A percentile compares a stretch with the other conserved stretches of the same genome.
Evolutionary conservation across 1,140 invertebrate genomes (phyloP).

Genomic region (Macrobrachium rosenbergii): DNA sequence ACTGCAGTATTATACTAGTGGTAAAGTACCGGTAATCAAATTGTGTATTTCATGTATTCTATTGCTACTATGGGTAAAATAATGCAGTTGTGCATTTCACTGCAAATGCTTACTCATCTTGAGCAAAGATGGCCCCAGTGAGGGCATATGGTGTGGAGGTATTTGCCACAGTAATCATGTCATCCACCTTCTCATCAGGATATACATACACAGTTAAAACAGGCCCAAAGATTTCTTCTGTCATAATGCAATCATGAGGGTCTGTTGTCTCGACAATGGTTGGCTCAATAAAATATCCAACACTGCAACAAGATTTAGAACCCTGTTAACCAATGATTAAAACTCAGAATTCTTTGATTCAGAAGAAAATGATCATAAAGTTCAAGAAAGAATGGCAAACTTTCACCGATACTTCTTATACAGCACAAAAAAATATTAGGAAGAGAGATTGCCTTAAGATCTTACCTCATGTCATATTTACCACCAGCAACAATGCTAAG

Average conservation of each 20-base stretch:
- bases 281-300: slow-evolving; percentile 95
- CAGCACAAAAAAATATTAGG: no score
- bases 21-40: no score
- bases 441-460: no score
- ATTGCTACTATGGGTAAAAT: no score
- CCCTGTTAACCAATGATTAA: no score
- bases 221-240: slow-evolving; percentile 98
- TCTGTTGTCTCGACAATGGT: slow-evolving; percentile 92
- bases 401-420: no score
- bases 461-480: slow-evolving; percentile 83
- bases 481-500: slow-evolving; percentile 91
- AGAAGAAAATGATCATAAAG: no score
- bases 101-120: slow-evolving; percentile 80
- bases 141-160: slow-evolving; percentile 90
- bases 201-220: slow-evolving; percentile 94
- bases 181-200: slow-evolving; percentile 82
- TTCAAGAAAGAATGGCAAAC: no score
- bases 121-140: slow-evolving; percentile 94
- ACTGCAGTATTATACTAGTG: no score
- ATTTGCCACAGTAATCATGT: slow-evolving; percentile 83
- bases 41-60: no score
- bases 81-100: no score
- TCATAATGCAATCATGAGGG: slow-evolving; percentile 91
- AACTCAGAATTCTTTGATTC: no score
- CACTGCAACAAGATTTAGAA: slow-evolving; percentile 71